Evolutionary conservation across 2,888 invertebrate species (phyloP), one percentile per base, ranked within the genome.

Genomic region (Hyppa rectilinea): DNA sequence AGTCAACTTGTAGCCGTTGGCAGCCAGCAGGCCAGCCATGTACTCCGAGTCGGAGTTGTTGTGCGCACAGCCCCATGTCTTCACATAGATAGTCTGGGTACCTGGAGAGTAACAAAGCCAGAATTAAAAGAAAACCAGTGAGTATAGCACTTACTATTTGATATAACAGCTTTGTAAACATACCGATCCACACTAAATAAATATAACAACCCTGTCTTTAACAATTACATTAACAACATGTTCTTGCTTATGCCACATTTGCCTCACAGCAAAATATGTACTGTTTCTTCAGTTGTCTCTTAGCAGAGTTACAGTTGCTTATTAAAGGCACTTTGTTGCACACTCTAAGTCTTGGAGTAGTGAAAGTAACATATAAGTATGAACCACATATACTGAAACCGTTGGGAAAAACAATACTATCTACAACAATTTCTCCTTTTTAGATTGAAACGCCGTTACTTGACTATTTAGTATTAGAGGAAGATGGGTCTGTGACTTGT

Each of bases 51-150:
- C 99, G 0, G 99, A 99, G 91, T 97, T 99, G 93, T 99, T 99
- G 95, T 99, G 99, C 0, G 99, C 98, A 92, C 99, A 99, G 6
- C 99, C 99, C 99, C 99, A 99, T 70, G 99, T 99, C 94, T 99
- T 99, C 2, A 99, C 97, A 87, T 97, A 99, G 56, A 99, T 97
- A 55, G 96, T 97, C 92, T 98, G 97, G 0, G 98, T 98, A 1
- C 99, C 98, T 89, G 96, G 85, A 49, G 1, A 53, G 6, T 62
- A 34, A 65, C 12, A 63, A 31, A 31, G 0, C 31, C n/a, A 31
- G 3, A 23, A 17, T 50, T 23, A 23, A 14, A 45, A 26, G 26
- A 29, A 45, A 1, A 36, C 17, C 59, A 17, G 14, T 23, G 23
- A 23, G 6, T 14, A 47, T 23, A 23, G 5, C 12, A 47, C 12